Conservation (phyloP, 2,888 invertebrate genomes). For the Cerastoderma edule region DNA sequence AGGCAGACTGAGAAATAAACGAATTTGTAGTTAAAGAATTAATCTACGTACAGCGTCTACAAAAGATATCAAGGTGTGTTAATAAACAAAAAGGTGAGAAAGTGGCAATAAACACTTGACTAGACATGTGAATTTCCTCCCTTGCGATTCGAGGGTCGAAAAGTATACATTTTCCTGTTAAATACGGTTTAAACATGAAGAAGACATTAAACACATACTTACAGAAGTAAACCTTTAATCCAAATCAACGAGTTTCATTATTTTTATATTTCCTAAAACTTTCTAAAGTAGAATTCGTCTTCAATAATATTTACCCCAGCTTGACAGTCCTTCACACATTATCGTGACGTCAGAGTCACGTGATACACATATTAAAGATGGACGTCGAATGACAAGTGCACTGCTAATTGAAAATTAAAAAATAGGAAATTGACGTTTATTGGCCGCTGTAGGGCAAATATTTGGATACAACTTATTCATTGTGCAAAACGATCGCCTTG, state of each 20-base stretch:
- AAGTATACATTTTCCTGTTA: too few species aligned
- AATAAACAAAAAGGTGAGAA: slow-evolving; percentile 8
- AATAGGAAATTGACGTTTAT: slow-evolving; percentile 15
- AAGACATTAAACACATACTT: neutral
- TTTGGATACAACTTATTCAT: too few species aligned
- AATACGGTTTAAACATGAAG: too few species aligned
- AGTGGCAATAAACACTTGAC: slow-evolving; percentile 24
- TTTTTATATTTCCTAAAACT: neutral
- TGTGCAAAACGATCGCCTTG: too few species aligned
- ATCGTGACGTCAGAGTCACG: slow-evolving; percentile 71
- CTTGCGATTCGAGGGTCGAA: slow-evolving; percentile 4
- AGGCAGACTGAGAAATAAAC: too few species aligned
- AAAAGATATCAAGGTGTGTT: neutral
- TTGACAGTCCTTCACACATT: slow-evolving; percentile 58
- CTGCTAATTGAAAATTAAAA: slow-evolving; percentile 45
- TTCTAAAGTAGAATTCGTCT: neutral
- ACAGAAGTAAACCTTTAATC: neutral
- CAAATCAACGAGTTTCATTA: neutral
- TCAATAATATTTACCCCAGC: slow-evolving; percentile 27
- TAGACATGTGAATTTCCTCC: slow-evolving; percentile 28
- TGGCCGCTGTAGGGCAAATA: too few species aligned
- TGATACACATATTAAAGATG: slow-evolving; percentile 65
- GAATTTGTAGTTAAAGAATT: too few species aligned
- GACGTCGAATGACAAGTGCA: slow-evolving; percentile 42
- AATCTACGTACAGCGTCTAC: too few species aligned